Conservation (phyloP, 2,888 invertebrate species). For the Sisyra nigra region DNA sequence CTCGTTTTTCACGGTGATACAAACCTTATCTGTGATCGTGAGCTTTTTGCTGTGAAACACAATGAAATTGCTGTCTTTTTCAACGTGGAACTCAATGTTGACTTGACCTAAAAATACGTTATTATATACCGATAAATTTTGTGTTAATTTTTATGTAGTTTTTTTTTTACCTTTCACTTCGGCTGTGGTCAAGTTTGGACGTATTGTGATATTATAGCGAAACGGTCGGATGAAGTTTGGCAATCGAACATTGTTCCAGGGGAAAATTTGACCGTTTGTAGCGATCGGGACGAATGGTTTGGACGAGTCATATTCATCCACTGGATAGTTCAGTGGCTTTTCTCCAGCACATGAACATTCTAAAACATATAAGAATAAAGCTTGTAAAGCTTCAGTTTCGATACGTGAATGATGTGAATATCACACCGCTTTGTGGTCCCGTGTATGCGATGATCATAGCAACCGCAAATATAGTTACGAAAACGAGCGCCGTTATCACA, state of each 20-base stretch:
- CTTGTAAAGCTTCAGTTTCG: too few relatives aligned
- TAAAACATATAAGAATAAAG: conserved; percentile 19
- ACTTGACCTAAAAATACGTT: conserved; percentile 50
- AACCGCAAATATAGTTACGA: conserved; percentile 64
- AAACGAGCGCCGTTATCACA: conserved; percentile 61
- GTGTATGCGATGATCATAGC: conserved; percentile 83
- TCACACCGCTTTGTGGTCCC: conserved; percentile 74
- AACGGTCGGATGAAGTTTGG: conserved; percentile 65
- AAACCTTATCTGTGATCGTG: conserved; percentile 66
- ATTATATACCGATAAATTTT: not conserved
- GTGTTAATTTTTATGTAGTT: not conserved
- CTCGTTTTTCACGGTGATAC: too few relatives aligned
- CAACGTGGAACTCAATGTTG: conserved; percentile 70
- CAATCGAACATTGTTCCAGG: conserved; percentile 60
- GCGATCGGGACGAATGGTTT: conserved; percentile 47
- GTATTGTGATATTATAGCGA: conserved; percentile 77
- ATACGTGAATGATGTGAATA: too few relatives aligned
- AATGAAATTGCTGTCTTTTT: conserved; percentile 65
- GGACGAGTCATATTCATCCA: conserved; percentile 45
- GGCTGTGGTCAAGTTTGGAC: conserved; percentile 82
- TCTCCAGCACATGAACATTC: conserved; percentile 55
- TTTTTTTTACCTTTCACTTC: conserved; percentile 59
- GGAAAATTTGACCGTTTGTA: conserved; percentile 58
- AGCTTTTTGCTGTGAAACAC: conserved; percentile 75
- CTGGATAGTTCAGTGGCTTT: conserved; percentile 41